These are phyloP conservation scores for Hirundichthys speculiger DNA, from an alignment of 2,113 vertebrate species.

Conservation along the genomic window DNA sequence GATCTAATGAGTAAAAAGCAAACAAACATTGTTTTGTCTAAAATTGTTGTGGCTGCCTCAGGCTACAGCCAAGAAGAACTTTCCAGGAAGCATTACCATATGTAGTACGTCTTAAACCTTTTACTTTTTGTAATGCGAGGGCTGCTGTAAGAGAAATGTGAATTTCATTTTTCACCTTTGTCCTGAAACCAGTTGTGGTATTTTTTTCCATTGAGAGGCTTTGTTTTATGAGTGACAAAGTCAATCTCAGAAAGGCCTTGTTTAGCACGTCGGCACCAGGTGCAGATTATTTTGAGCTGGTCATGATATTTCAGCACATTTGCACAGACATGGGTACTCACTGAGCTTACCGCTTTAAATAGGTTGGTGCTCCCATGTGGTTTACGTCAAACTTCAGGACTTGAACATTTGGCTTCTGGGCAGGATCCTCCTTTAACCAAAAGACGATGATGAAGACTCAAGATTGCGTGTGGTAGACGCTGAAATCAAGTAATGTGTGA, in stretches of 20 bases:
- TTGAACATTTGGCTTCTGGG: conserved; percentile 48
- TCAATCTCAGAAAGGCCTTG: conserved; percentile 63
- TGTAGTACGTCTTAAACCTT: conserved; percentile 8
- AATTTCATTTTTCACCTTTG: conserved; percentile 29
- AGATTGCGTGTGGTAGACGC: neutral
- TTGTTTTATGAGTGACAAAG: conserved; percentile 74
- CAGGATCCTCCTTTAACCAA: conserved; percentile 15
- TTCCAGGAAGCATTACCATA: conserved; percentile 56
- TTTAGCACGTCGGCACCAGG: conserved; percentile 75
- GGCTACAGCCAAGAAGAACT: conserved; percentile 28
- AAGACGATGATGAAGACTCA: conserved; percentile 1
- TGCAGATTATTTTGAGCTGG: conserved; percentile 80
- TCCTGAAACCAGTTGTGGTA: conserved; percentile 31
- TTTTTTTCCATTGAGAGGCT: conserved; percentile 50
- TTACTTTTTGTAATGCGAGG: conserved; percentile 12
- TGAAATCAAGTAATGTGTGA: neutral
- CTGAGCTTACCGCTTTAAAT: conserved; percentile 77
- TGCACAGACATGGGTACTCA: conserved; percentile 63
- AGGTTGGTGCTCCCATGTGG: conserved; percentile 68
- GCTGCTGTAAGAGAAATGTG: neutral
- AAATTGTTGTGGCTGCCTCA: conserved; percentile 12
- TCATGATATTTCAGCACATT: conserved; percentile 80
- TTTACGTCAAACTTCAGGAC: conserved; percentile 66
- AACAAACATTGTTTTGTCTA: conserved; percentile 46
- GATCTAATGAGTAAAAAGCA: conserved; percentile 21